Evolutionary conservation across 2,888 invertebrate genomes (phyloP), one percentile per base, ranked within the genome.

Genomic region (Philereme transversata): DNA sequence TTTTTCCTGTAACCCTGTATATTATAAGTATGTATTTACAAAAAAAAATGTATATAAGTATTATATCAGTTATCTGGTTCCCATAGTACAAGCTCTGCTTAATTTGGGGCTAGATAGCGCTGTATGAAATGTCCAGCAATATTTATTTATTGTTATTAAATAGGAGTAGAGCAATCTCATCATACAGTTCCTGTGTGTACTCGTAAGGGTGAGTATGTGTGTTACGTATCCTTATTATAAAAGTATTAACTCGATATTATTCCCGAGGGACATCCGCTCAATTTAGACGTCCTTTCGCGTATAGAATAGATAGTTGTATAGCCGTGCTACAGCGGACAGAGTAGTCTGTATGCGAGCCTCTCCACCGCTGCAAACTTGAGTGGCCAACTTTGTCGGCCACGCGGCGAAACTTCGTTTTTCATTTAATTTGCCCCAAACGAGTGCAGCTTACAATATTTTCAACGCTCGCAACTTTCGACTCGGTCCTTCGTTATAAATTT

Each of bases 341-440:
- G 65, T 72, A 71, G 77, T 71, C 76, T 77, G 77, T 73, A 73
- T 68, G 74, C 72, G 70, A 74, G 73, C 68, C 76, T 76, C 78
- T 75, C 74, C 71, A 60, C 67, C 76, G 75, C 78, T 82, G 78
- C 76, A 82, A 89, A 90, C 89, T 90, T 87, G 86, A 86, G 87
- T 85, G 83, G 82, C 76, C 83, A 90, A 90, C 88, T 90, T 90
- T 80, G 84, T 79, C 86, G 81, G 82, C 82, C 81, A 81, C 82
- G 83, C 83, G 79, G 81, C 72, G 77, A 81, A 90, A 91, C 88
- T 90, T 90, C 83, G 83, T 86, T 90, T 90, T 90, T 87, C 90
- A 90, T 91, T 91, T 91, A 90, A 91, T 90, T 90, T 87, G 84
- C 79, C 84, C 84, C 83, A 87, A 90, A 90, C 88, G 88, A 90